Evolutionary conservation across 1,140 invertebrate species (phyloP), one percentile per base, ranked within the genome.

Genomic region (Adoxophyes honmai): DNA sequence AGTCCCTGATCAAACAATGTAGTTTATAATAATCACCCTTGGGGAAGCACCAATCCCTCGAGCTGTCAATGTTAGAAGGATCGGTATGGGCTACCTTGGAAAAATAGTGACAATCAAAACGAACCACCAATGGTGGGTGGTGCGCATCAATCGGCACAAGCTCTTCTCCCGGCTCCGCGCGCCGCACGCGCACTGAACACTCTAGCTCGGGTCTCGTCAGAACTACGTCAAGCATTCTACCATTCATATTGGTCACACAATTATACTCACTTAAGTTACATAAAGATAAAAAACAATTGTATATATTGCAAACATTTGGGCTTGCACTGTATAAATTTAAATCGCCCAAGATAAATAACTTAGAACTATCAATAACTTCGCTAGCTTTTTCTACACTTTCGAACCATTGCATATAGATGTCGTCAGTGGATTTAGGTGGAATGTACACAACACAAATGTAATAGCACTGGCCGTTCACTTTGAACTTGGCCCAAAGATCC

Each of bases 391-490:
- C 55, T 7, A 56, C 39, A 44, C 39, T 44, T 9, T 56, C 9
- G 15, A 56, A 56, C 55, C 37, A 56, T 38, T 56, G 36, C 1
- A 56, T 10, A 34, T 56, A 56, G 1, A 7, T n/a, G 2, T 56
- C 28, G n/a, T 56, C 38, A 9, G 10, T 2, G 2, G 38, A 56
- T 5, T 6, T 4, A 6, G 55, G 55, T 3, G 38, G 39, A n/a
- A 56, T 56, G 15, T 56, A 56, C 10, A 56, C 38, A 13, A 56
- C 55, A 56, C 33, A 34, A 3, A 56, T 38, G 14, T 44, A 38
- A 3, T 38, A 4, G 16, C 16, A 55, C 3, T 44, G 38, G 5
- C 38, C 33, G 8, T 13, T 4, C 15, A 42, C 5, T 4, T 9
- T 14, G 34, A 56, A 44, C 10, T n/a, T 42, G 2, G 52, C 52